Evolutionary conservation across 2,113 vertebrate species (phyloP).

Genomic region (Spheniscus mendiculus): DNA sequence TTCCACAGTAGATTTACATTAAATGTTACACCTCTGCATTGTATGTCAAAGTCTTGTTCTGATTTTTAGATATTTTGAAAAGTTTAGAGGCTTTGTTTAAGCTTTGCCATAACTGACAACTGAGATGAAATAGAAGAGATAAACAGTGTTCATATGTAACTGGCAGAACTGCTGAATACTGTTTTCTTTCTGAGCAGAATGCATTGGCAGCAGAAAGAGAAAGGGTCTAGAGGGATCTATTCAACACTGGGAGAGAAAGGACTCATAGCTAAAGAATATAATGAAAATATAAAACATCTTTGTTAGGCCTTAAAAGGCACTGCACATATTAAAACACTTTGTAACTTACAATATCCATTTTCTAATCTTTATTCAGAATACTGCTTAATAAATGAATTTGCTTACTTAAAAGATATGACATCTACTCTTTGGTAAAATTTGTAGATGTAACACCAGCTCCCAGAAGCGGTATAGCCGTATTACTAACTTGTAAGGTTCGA

Average conservation of each 20-base stretch:
- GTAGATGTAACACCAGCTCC: neutral
- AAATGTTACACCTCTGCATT: neutral
- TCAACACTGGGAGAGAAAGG: neutral
- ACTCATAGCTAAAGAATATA: neutral
- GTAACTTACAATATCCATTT: neutral
- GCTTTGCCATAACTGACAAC: neutral
- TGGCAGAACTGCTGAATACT: conserved; percentile 3
- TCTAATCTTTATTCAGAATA: neutral
- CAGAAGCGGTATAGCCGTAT: neutral
- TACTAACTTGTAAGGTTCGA: neutral
- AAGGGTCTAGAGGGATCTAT: neutral
- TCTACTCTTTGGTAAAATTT: neutral
- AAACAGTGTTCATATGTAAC: neutral
- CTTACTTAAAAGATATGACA: neutral
- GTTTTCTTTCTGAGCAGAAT: neutral
- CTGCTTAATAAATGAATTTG: neutral
- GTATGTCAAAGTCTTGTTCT: neutral
- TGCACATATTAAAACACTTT: neutral
- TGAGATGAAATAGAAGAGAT: neutral
- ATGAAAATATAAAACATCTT: neutral
- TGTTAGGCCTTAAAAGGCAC: neutral
- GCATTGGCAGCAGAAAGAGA: neutral
- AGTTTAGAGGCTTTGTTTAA: conserved; percentile 3
- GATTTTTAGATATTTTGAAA: conserved; percentile 12
- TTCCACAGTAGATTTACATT: neutral